These are phyloP conservation scores for Epinotia demarniana DNA, from an alignment of 2,888 invertebrate genomes.

Conservation along the genomic window DNA sequence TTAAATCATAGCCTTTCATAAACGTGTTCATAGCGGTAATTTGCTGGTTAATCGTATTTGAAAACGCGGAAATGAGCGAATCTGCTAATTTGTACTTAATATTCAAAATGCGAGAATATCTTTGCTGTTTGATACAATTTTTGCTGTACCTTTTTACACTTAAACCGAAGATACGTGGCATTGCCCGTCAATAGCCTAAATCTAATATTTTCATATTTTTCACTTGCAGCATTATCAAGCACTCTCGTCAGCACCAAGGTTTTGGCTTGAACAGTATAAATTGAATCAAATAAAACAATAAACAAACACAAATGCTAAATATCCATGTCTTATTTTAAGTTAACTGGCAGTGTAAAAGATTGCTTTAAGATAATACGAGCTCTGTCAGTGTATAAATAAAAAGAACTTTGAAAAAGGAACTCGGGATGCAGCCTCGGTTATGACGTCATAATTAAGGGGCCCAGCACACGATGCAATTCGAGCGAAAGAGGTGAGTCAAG, in stretches of 20 bases:
- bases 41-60: slow-evolving; percentile 30
- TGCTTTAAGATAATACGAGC: slow-evolving; percentile 62
- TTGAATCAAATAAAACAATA: slow-evolving; percentile 43
- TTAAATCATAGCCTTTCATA: slow-evolving; percentile 46
- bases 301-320: slow-evolving; percentile 45
- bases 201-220: background rate
- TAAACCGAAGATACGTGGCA: background rate
- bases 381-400: slow-evolving; percentile 71
- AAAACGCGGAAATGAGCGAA: slow-evolving; percentile 22
- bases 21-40: slow-evolving; percentile 22
- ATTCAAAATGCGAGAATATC: background rate
- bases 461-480: slow-evolving; percentile 63
- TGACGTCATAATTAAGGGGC: slow-evolving; percentile 80
- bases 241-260: slow-evolving; percentile 34
- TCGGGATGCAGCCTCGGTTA: slow-evolving; percentile 60
- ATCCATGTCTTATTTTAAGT: slow-evolving; percentile 49
- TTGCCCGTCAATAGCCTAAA: no score
- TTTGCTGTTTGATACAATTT: background rate
- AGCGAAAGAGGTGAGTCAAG: slow-evolving; percentile 69
- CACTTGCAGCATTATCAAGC: background rate
- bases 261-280: slow-evolving; percentile 29
- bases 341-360: slow-evolving; percentile 59
- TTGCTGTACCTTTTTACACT: background rate
- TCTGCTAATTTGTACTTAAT: background rate
- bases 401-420: slow-evolving; percentile 66